Evolutionary conservation across 35 echinoderm and acorn worm genomes (phyloP).

Genomic region (Apostichopus californicus): DNA sequence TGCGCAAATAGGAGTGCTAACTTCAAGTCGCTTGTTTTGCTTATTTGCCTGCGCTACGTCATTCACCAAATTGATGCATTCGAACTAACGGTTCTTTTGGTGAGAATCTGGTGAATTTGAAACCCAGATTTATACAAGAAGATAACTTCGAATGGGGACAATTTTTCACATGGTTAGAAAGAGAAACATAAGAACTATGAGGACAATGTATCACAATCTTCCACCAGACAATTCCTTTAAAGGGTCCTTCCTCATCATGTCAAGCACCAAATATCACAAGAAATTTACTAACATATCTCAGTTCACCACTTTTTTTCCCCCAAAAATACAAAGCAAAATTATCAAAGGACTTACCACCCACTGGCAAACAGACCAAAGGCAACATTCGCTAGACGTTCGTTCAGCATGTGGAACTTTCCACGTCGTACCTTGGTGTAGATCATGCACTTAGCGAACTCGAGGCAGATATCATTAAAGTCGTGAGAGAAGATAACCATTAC

Average conservation of each 20-base stretch:
- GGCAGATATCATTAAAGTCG: conserved; percentile 94
- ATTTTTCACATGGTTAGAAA: too few species aligned
- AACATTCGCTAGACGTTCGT: conserved; percentile 80
- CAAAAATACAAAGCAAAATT: not conserved
- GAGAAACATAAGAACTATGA: not conserved
- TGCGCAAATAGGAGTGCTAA: too few species aligned
- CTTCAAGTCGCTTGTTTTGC: too few species aligned
- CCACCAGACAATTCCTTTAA: not conserved
- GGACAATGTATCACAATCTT: not conserved
- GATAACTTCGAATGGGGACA: too few species aligned
- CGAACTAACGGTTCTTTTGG: too few species aligned
- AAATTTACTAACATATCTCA: not conserved
- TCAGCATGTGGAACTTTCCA: conserved; percentile 68
- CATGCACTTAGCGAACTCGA: conserved; percentile 86
- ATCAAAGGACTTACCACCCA: conserved; percentile 78
- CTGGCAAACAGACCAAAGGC: conserved; percentile 77
- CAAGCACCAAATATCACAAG: not conserved
- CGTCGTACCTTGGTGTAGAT: conserved; percentile 80
- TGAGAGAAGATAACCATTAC: conserved; percentile 93
- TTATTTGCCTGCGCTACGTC: too few species aligned
- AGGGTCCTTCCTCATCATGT: not conserved
- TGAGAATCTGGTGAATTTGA: not conserved
- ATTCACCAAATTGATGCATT: too few species aligned
- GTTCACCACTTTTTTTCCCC: not conserved
- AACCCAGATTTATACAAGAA: too few species aligned